These are phyloP conservation scores for Podarcis raffonei DNA, from an alignment of 2,113 vertebrate species.

Conservation along the genomic window DNA sequence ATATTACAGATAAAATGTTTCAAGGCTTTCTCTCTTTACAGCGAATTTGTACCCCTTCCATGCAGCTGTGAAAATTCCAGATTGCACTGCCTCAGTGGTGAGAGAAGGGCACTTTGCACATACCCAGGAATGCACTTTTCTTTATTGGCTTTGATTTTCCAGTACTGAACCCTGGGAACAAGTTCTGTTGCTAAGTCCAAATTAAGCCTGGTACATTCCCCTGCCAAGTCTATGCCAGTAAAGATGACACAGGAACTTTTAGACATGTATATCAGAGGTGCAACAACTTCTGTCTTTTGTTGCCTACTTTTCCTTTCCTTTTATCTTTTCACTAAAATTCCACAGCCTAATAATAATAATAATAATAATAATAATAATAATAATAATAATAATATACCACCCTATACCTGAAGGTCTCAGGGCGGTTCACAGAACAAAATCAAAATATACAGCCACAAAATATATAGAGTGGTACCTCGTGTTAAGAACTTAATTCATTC, in stretches of 20 bases:
- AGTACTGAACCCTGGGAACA: background rate
- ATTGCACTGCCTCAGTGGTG: background rate
- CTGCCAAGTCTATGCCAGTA: too few relatives aligned
- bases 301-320: background rate
- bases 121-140: background rate
- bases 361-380: too few relatives aligned
- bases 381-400: too few relatives aligned
- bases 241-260: background rate
- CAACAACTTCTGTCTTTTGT: background rate
- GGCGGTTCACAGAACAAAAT: too few relatives aligned
- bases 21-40: slow-evolving; percentile 16
- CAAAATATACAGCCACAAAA: too few relatives aligned
- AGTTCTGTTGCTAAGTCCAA: background rate
- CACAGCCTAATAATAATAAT: too few relatives aligned
- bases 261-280: background rate
- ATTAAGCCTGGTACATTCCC: background rate
- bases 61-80: background rate
- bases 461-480: too few relatives aligned
- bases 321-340: too few relatives aligned
- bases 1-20: slow-evolving; percentile 26
- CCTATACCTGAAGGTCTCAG: too few relatives aligned
- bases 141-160: background rate
- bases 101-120: background rate
- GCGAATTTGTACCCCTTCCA: slow-evolving; percentile 25
- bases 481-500: too few relatives aligned